Percentiles rank a stretch among this genome's conserved stretches.
Conservation (phyloP, 1,140 invertebrate species). For the Sycobia sp. region DNA sequence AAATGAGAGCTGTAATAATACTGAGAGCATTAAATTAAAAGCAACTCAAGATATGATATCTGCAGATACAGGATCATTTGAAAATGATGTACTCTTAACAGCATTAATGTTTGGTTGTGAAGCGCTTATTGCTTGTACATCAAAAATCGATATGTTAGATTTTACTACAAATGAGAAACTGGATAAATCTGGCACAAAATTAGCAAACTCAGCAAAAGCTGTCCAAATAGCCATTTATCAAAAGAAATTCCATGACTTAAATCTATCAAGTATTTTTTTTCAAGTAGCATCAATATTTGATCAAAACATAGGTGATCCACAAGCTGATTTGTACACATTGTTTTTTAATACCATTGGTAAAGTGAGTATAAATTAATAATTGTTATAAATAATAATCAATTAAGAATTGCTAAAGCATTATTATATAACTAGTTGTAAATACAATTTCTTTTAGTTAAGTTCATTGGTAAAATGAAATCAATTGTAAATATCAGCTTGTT, state of each 20-base stretch:
- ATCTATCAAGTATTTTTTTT: conserved; percentile 45
- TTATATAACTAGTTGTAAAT: too few species aligned
- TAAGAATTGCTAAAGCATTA: too few species aligned
- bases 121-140: conserved; percentile 62
- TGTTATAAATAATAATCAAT: too few species aligned
- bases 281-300: conserved; percentile 52
- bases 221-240: conserved; percentile 47
- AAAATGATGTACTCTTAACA: conserved; percentile 44
- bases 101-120: conserved; percentile 61
- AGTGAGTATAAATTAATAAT: conserved; percentile 37
- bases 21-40: too few species aligned
- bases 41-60: not conserved
- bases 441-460: too few species aligned
- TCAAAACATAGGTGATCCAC: conserved; percentile 51
- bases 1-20: not conserved
- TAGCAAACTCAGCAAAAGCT: conserved; percentile 63
- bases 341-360: conserved; percentile 61
- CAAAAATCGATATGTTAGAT: conserved; percentile 69
- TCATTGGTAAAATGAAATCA: too few species aligned
- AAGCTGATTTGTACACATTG: conserved; percentile 60
- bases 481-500: too few species aligned
- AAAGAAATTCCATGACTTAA: conserved; percentile 35
- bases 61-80: not conserved
- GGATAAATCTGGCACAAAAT: conserved; percentile 70
- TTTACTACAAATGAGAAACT: conserved; percentile 67